Base-by-base conservation (phyloP, 1,140 invertebrate species). In the Penaeus indicus region DNA sequence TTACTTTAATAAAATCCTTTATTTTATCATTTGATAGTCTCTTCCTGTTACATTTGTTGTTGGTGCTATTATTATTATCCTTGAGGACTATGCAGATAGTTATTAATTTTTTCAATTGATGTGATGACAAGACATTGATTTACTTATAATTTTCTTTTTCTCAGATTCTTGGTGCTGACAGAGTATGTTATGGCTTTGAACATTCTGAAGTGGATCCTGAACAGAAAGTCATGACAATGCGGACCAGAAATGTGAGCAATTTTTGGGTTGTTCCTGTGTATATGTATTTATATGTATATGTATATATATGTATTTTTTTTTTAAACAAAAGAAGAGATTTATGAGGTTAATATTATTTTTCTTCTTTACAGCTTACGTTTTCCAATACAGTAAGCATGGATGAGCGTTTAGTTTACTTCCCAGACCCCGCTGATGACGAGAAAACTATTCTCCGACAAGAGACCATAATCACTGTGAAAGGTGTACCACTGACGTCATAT, bases 101-200 rank as follows among this genome's bases (percentile, higher is more conserved):
- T 3, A 18, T 18, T 81, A 62, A 79, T 69, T 19, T 42, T 64
- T 54, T 60, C 67, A 27, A 32, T 79, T 75, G 25, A 42, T 4
- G 60, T 61, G 11, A 32, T 75, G 54, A 42, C 10, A 77, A 79
- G 22, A 13, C 85, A 18, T 19, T 86, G n/a, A 63, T 63, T n/a
- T 86, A n/a, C 22, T 78, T 32, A 11, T n/a, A 18, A 38, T n/a
- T n/a, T 1, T 78, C 47, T 32, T 32, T 25, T 47, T 32, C 25
- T 78, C 77, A 91, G 90, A 89, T 99, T 83, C 96, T 99, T 91
- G 98, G 98, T 87, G 95, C 96, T 89, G 96, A 97, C 87, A 96
- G 96, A 93, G 95, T 97, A 79, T 98, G 97, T 93, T 99, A 98
- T 94, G 98, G 97, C 27, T 98, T 97, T 93, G 98, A 99, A 94